Evolutionary conservation across 2,797 vertebrate species (phyloP).

Genomic region (Lutjanus argentimaculatus): DNA sequence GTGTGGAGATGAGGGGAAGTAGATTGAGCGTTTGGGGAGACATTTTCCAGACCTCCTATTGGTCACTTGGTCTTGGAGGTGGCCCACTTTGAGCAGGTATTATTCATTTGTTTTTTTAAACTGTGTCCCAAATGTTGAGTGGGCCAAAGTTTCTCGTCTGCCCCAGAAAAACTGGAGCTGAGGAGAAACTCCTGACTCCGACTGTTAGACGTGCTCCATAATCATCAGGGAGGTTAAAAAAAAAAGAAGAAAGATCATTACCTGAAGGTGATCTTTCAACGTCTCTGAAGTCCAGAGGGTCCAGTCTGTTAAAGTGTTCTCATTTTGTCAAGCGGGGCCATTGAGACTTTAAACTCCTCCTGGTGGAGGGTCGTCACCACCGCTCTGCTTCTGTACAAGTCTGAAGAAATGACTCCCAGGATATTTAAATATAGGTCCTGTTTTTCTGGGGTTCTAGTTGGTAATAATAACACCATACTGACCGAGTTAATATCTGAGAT

Average conservation of each 20-base stretch:
- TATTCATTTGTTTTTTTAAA: slow-evolving; percentile 29
- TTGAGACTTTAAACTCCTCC: neutral
- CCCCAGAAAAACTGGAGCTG: slow-evolving; percentile 59
- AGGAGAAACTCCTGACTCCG: slow-evolving; percentile 31
- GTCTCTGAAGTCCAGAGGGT: slow-evolving; percentile 25
- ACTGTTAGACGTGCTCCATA: slow-evolving; percentile 1
- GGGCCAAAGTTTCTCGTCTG: slow-evolving; percentile 46
- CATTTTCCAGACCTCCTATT: neutral
- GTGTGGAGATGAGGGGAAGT: neutral
- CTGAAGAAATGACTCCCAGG: neutral
- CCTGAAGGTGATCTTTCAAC: slow-evolving; percentile 49
- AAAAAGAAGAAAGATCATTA: slow-evolving; percentile 15
- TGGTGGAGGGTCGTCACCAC: neutral
- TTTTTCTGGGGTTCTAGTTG: too few species aligned
- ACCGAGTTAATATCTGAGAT: too few species aligned
- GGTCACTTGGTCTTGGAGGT: slow-evolving; percentile 29
- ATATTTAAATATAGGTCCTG: neutral
- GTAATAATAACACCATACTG: too few species aligned
- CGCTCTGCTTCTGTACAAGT: neutral
- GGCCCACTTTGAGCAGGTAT: slow-evolving; percentile 50
- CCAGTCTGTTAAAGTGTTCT: slow-evolving; percentile 32
- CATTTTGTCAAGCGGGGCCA: slow-evolving; percentile 52
- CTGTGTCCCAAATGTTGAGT: slow-evolving; percentile 46
- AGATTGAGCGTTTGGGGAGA: slow-evolving; percentile 3
- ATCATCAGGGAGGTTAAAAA: neutral